Evolutionary conservation across 2,888 invertebrate genomes (phyloP).

Genomic region (Entomobrya proxima): DNA sequence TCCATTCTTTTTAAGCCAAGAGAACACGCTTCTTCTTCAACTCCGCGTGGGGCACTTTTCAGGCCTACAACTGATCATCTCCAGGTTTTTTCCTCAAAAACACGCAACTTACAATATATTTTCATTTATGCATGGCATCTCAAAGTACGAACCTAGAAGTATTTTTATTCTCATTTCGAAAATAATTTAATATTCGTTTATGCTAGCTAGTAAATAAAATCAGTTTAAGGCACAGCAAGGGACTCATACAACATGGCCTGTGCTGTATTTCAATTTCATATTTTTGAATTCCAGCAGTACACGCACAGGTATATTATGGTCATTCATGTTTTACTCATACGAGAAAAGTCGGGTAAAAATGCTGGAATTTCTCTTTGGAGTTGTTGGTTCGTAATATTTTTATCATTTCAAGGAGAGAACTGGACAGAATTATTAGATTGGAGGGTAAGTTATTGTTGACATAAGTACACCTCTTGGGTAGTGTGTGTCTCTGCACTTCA

Average conservation of each 20-base stretch:
- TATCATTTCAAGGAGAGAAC: constrained; percentile 52
- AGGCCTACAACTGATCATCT: constrained; percentile 48
- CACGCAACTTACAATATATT: background rate
- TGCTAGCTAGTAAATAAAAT: constrained; percentile 49
- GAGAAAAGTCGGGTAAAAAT: constrained; percentile 8
- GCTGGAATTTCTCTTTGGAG: constrained; percentile 41
- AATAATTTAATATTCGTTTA: constrained; percentile 15
- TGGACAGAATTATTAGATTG: constrained; percentile 64
- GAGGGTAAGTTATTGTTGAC: constrained; percentile 66
- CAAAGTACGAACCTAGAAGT: background rate
- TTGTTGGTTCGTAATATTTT: constrained; percentile 40
- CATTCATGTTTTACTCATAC: constrained; percentile 4
- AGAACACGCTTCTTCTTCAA: constrained; percentile 20
- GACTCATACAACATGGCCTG: constrained; percentile 22
- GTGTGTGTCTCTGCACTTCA: constrained; percentile 39
- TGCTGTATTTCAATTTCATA: background rate
- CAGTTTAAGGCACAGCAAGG: constrained; percentile 64
- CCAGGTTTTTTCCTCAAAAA: constrained; percentile 29
- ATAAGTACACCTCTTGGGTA: constrained; percentile 61
- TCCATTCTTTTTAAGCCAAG: constrained; percentile 31
- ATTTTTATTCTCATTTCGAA: constrained; percentile 3
- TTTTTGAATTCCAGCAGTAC: constrained; percentile 1
- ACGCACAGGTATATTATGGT: background rate
- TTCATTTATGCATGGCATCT: background rate
- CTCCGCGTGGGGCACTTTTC: constrained; percentile 53